phyloP scores from a whole-genome alignment of 2,797 vertebrate genomes.

The Nyctalus aviator region DNA sequence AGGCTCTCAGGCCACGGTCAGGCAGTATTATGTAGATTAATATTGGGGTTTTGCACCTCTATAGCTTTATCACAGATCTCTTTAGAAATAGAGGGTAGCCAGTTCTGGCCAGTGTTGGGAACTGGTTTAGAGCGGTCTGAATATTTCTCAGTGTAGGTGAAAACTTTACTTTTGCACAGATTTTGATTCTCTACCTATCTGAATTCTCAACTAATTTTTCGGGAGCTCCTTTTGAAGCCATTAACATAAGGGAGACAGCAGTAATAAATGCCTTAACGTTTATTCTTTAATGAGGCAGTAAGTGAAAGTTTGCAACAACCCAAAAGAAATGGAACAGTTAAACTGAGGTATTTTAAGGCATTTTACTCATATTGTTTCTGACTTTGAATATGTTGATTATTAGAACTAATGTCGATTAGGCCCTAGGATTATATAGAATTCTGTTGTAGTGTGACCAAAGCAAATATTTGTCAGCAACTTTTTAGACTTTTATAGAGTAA shows the following conservation, averaged over 20 bases:
- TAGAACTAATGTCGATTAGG: not conserved
- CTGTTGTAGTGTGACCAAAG: not conserved
- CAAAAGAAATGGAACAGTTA: not conserved
- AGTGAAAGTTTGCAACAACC: not conserved
- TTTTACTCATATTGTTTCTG: not conserved
- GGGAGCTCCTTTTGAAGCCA: not conserved
- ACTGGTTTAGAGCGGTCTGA: not conserved
- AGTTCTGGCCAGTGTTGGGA: not conserved
- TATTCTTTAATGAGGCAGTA: slow-evolving; percentile 14
- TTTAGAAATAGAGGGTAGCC: not conserved
- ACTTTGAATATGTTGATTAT: slow-evolving; percentile 5
- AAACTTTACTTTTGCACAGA: not conserved
- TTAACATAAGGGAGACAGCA: not conserved
- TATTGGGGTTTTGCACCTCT: not conserved
- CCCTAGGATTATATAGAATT: not conserved
- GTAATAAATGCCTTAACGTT: slow-evolving; percentile 18
- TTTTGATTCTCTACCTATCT: not conserved
- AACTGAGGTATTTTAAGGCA: not conserved
- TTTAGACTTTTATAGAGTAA: not conserved
- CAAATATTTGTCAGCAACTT: slow-evolving; percentile 36
- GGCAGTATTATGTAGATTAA: not conserved
- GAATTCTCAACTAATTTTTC: slow-evolving; percentile 45
- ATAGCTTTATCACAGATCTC: slow-evolving; percentile 12
- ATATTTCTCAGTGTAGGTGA: not conserved
- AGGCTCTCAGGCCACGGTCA: not conserved